phyloP scores from a whole-genome alignment of 2,888 invertebrate species.

The Andricus curvator region DNA sequence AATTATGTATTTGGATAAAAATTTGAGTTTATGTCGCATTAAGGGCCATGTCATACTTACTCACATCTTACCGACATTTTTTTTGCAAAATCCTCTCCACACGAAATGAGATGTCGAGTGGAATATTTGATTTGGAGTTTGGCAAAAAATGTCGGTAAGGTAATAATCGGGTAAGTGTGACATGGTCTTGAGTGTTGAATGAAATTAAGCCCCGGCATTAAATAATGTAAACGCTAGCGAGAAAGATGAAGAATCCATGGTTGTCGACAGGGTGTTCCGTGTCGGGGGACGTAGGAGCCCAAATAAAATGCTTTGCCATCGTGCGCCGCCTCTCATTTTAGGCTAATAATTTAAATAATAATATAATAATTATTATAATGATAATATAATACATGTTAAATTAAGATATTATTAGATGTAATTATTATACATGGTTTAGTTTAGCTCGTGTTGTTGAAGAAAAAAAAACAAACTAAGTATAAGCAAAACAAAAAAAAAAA shows the following conservation, averaged over 20 bases:
- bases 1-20: not conserved
- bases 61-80: too few species aligned
- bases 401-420: conserved; percentile 79
- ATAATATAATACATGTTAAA: conserved; percentile 78
- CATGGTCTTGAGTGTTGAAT: not conserved
- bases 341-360: conserved; percentile 77
- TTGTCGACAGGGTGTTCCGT: conserved; percentile 77
- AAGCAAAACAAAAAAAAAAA: conserved; percentile 53
- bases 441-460: conserved; percentile 78
- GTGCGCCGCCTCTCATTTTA: conserved; percentile 78
- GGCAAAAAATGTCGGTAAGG: too few species aligned
- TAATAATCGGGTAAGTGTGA: too few species aligned
- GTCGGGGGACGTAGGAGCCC: conserved; percentile 75
- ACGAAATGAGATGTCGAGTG: too few species aligned
- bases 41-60: too few species aligned
- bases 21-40: not conserved
- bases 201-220: not conserved
- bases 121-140: too few species aligned
- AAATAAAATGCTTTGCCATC: conserved; percentile 76
- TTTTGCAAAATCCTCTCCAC: too few species aligned
- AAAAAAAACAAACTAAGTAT: conserved; percentile 65
- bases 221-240: conserved; percentile 44
- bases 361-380: conserved; percentile 67
- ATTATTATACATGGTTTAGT: conserved; percentile 78
- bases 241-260: conserved; percentile 63